These are phyloP conservation scores for Argya squamiceps DNA, from an alignment of 2,797 vertebrate species.

Conservation along the genomic window DNA sequence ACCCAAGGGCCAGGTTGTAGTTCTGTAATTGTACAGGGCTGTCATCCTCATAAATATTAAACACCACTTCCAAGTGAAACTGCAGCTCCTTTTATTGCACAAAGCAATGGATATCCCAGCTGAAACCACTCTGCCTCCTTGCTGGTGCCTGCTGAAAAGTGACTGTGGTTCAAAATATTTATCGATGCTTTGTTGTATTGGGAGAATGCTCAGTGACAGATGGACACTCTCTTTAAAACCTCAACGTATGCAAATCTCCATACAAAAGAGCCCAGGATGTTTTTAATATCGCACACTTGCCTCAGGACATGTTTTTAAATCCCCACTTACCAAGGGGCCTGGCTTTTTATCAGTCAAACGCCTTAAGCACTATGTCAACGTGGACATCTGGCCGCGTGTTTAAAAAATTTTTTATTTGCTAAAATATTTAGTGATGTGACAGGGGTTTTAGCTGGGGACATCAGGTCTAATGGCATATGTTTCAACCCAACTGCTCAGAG, in stretches of 20 bases:
- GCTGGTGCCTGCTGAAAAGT: slow-evolving; percentile 49
- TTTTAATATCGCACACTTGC: slow-evolving; percentile 93
- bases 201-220: slow-evolving; percentile 90
- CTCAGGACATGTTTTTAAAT: slow-evolving; percentile 94
- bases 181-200: slow-evolving; percentile 87
- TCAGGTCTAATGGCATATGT: slow-evolving; percentile 25
- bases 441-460: slow-evolving; percentile 65
- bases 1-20: slow-evolving; percentile 41
- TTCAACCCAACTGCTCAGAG: neutral
- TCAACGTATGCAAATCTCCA: slow-evolving; percentile 90
- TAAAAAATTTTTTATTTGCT: slow-evolving; percentile 79
- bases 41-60: slow-evolving; percentile 68
- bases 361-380: slow-evolving; percentile 93
- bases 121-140: slow-evolving; percentile 58
- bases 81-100: slow-evolving; percentile 65
- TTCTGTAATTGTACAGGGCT: slow-evolving; percentile 56
- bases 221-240: slow-evolving; percentile 87
- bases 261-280: slow-evolving; percentile 94
- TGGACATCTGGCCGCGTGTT: slow-evolving; percentile 95
- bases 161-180: slow-evolving; percentile 57
- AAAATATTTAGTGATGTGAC: slow-evolving; percentile 80
- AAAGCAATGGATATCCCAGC: slow-evolving; percentile 65
- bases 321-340: slow-evolving; percentile 89
- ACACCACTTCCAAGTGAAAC: slow-evolving; percentile 1
- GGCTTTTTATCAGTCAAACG: slow-evolving; percentile 95